Base-by-base conservation (phyloP, 2,113 vertebrate species). In the Tetrao urogallus region DNA sequence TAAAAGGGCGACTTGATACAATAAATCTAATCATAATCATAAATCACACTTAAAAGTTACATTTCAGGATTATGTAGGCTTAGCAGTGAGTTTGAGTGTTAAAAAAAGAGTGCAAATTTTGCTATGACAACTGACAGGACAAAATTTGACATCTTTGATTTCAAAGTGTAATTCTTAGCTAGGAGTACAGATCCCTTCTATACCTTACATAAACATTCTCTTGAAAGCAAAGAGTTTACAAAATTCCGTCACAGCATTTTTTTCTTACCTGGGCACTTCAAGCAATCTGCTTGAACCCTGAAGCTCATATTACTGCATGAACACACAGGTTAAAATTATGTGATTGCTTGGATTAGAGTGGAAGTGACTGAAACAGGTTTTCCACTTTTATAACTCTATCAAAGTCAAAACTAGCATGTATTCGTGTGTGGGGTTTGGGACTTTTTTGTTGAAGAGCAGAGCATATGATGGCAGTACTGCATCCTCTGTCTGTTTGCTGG, bases 1-100 rank as follows among this genome's bases (percentile, higher is more conserved):
- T 93, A 90, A 72, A 81, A 90, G 6, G 70, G 84, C 34, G 67
- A 83, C 32, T 60, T 65, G 80, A 94, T 89, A 94, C 52, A 75
- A 75, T 67, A 74, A 75, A 92, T 82, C 20, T 89, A 72, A 93
- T 73, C 22, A 60, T 65, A 85, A 79, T 50, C 15, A 76, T 85
- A 93, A 91, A 90, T 94, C 65, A 80, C 71, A 71, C 13, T 82
- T 90, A 30, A 72, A 79, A 81, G 32, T 78, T 88, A 48, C 28
- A 57, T 74, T 94, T 93, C 69, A 65, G 72, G 47, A 90, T 92
- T 76, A 82, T 1, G 18, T 63, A 56, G 52, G 22, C 91, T 92
- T 76, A 80, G 25, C 25, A 72, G 52, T 15, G 48, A 84, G 43
- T 58, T 52, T 60, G 5, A 13, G 5, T 21, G 4, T 54, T 56